Evolutionary conservation across 2,888 invertebrate genomes (phyloP).

Genomic region (Celastrina argiolus): DNA sequence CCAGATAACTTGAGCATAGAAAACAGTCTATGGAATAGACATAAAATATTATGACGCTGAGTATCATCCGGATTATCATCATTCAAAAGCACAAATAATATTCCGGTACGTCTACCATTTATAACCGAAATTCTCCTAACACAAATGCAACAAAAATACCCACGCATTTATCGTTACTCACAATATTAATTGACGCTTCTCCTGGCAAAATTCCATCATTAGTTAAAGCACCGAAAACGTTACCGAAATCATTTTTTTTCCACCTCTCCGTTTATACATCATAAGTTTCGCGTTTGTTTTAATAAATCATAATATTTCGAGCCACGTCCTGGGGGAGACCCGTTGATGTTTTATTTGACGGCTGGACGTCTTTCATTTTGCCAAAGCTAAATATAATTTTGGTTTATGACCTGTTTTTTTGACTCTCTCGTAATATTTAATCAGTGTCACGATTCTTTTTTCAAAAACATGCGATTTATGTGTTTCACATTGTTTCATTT

Average conservation of each 20-base stretch:
- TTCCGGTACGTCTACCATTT: neutral
- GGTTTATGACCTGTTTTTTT: constrained; percentile 35
- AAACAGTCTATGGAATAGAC: neutral
- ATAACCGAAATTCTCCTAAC: constrained; percentile 1
- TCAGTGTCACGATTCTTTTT: constrained; percentile 22
- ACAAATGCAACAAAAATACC: neutral
- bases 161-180: constrained; percentile 1
- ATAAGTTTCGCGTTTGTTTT: constrained; percentile 38
- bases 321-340: constrained; percentile 46
- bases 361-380: constrained; percentile 42
- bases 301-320: constrained; percentile 56
- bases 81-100: neutral
- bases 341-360: constrained; percentile 58
- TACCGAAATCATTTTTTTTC: constrained; percentile 31
- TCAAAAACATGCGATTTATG: neutral
- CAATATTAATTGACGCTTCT: constrained; percentile 13
- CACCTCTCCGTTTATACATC: constrained; percentile 37
- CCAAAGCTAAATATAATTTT: constrained; percentile 36
- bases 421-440: constrained; percentile 25
- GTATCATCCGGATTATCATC: neutral
- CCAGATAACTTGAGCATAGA: too few relatives aligned
- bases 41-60: neutral
- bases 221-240: constrained; percentile 12
- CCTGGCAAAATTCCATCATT: constrained; percentile 14
- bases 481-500: neutral